Base-by-base conservation (phyloP, 2,113 vertebrate genomes). In the Arvicanthis niloticus region DNA sequence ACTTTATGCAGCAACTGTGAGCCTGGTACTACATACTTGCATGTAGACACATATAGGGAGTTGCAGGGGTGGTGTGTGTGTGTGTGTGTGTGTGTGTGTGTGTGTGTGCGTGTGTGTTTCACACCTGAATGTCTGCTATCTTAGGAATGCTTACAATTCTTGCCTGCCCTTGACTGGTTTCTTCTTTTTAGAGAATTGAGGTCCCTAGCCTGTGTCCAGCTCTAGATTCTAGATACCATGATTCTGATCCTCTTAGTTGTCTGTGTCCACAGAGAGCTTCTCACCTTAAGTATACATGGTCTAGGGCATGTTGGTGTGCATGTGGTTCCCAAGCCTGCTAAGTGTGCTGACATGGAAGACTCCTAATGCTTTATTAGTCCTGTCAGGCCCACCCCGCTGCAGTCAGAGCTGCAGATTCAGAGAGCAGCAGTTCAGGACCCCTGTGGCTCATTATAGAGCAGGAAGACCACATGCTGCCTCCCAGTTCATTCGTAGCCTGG, bases 271-370 rank as follows among this genome's bases (percentile, higher is more conserved):
- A 15, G 24, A 31, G 24, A 16, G 24, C 48, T 48, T 34, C 45
- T 24, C 11, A 3, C n/a, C 6, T 42, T 73, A 24, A 17, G 3
- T 3, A 37, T 2, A 2, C 0, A 0, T 88, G 56, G 53, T 42
- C 24, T 22, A 37, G 1, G 3, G 8, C 26, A n/a, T 88, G 58
- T 67, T 37, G 72, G 5, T 48, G 3, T 51, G 75, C 2, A 26
- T 22, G 45, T 70, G 60, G 26, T 40, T 60, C 29, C 70, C n/a
- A 45, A 45, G 31, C 94, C 48, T 68, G 67, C 26, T 4, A 17
- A 17, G 73, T 40, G 45, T 34, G 17, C 60, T 81, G 40, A n/a
- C 82, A 4, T 3, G 31, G 78, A 56, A 45, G 60, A 51, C 86
- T 75, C 37, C 62, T 81, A 37, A 77, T 48, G 72, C 0, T 8